Evolutionary conservation across 2,113 vertebrate genomes (phyloP), one percentile per base, ranked within the genome.

Genomic region (Ondatra zibethicus): DNA sequence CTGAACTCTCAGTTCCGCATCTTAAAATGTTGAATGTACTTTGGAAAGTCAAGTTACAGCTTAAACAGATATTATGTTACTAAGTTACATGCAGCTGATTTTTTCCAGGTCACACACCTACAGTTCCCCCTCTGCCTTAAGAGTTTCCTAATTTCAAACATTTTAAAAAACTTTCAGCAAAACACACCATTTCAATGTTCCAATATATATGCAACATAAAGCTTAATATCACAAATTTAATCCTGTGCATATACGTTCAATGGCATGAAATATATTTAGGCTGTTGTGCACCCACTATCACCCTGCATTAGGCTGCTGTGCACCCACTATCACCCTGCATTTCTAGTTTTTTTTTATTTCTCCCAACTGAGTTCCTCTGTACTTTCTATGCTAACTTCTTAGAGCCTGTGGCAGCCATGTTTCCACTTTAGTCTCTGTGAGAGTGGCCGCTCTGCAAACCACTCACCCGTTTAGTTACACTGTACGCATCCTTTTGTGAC

Each of bases 41-140:
- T 96, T 65, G 75, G 97, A 98, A 25, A 42, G 39, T 42, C 52
- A 82, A 96, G 50, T 0, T 4, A 90, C 93, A 73, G 72, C 36
- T 93, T 93, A 66, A 93, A 29, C 33, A 50, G 23, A 6, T 68
- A 36, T 94, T 77, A 33, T 45, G 82, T 93, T 73, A 52, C 33
- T 10, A 73, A 91, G 80, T 7, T 3, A 8, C 88, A 58, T 97
- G 47, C 70, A 95, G 80, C 70, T 88, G 91, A 47, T n/a, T 81
- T 89, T 65, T 82, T 96, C 65, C 52, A 76, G 33, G 27, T 12
- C 94, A 70, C 14, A 52, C 73, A 96, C 63, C 25, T 50, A 65
- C 0, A 0, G 8, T 61, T 95, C 19, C n/a, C 66, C 11, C 11
- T 2, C 89, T 36, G 75, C 27, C 61, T 55, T 27, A 73, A 87